Percentiles rank a stretch among this genome's conserved stretches.
Evolutionary conservation across 2,888 invertebrate species (phyloP).

Genomic region (Boloria euphrosyne): DNA sequence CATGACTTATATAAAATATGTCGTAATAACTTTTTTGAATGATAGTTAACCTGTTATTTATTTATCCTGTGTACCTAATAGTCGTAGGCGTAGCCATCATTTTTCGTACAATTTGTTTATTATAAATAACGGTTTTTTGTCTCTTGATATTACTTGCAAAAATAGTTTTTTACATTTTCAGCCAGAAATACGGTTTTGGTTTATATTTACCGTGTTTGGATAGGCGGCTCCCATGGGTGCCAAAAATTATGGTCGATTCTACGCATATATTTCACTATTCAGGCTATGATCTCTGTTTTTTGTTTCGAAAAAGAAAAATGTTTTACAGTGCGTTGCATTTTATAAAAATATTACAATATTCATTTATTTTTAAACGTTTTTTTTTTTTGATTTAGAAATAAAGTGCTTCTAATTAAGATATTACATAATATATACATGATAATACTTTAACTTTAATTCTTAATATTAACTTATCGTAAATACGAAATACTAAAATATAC

Average conservation of each 20-base stretch:
- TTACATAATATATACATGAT: too few species aligned
- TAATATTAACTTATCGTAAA: too few species aligned
- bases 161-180: slow-evolving; percentile 3
- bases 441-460: too few species aligned
- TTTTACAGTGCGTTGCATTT: background rate
- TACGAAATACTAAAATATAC: too few species aligned
- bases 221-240: slow-evolving; percentile 5
- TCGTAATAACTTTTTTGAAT: too few species aligned
- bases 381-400: background rate
- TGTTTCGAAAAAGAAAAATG: slow-evolving; percentile 1
- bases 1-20: too few species aligned
- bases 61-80: too few species aligned
- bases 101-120: background rate
- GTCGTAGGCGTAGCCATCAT: too few species aligned
- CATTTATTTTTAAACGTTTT: background rate
- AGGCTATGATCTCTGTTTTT: background rate
- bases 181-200: slow-evolving; percentile 6
- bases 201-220: slow-evolving; percentile 13
- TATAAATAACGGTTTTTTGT: background rate
- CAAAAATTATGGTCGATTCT: slow-evolving; percentile 9
- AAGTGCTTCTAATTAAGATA: too few species aligned
- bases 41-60: too few species aligned
- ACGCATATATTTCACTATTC: slow-evolving; percentile 5
- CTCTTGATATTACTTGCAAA: background rate
- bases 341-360: background rate